A percentile compares a stretch with the other conserved stretches of the same genome.
These are phyloP conservation scores for Parelbella ahira DNA, from an alignment of 2,888 invertebrate species.

Conservation along the genomic window DNA sequence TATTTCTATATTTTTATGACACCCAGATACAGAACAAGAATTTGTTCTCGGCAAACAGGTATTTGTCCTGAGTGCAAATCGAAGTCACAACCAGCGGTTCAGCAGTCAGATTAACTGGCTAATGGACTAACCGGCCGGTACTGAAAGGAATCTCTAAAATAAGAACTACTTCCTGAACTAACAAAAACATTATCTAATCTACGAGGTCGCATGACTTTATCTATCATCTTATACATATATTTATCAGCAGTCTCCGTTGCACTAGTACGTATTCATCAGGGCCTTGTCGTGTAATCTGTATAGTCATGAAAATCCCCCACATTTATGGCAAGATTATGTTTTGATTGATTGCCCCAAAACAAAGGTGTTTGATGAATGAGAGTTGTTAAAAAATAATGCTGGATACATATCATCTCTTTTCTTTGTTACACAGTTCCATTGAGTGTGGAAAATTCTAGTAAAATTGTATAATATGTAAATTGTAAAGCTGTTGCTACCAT, in stretches of 20 bases:
- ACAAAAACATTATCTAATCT: slow-evolving; percentile 23
- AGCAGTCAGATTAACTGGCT: too few relatives aligned
- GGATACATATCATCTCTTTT: too few relatives aligned
- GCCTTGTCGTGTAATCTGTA: slow-evolving; percentile 30
- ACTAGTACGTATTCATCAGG: slow-evolving; percentile 35
- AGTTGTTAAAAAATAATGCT: slow-evolving; percentile 4
- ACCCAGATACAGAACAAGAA: too few relatives aligned
- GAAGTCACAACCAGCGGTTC: too few relatives aligned
- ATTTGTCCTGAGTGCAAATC: too few relatives aligned
- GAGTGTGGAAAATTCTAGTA: too few relatives aligned
- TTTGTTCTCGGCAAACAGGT: too few relatives aligned
- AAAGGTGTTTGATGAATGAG: slow-evolving; percentile 18
- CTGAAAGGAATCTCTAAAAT: not conserved
- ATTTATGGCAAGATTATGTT: slow-evolving; percentile 18
- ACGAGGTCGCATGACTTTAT: slow-evolving; percentile 53
- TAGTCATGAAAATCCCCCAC: slow-evolving; percentile 9
- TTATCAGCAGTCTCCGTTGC: slow-evolving; percentile 43
- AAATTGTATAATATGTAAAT: too few relatives aligned
- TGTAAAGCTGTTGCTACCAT: too few relatives aligned
- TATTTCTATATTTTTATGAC: too few relatives aligned
- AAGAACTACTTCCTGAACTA: slow-evolving; percentile 6
- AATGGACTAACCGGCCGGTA: too few relatives aligned
- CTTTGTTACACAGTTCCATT: too few relatives aligned
- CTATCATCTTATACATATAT: slow-evolving; percentile 51
- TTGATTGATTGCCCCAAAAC: slow-evolving; percentile 21